Base-by-base conservation (phyloP, 2,888 invertebrate genomes). In the Drosophila borborema region DNA sequence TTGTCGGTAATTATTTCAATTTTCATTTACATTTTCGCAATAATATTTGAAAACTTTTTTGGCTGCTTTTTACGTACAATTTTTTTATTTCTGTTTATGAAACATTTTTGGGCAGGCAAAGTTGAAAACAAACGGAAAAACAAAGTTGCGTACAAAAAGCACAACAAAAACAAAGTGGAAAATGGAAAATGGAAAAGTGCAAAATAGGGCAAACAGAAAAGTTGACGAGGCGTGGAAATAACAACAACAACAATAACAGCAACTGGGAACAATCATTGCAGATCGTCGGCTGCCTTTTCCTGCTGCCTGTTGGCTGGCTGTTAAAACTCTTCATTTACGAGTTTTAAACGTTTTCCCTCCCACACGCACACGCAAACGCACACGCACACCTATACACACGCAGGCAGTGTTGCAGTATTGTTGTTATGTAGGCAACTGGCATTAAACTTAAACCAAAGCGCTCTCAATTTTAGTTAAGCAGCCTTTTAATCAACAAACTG, bases 401-500 rank as follows among this genome's bases (percentile, higher is more conserved):
- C 72, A 64, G 56, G 40, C 54, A 48, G 9, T 51, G 55, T 16
- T n/a, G n/a, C n/a, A n/a, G 51, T 40, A 45, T 38, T 58, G 51
- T 18, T 64, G 60, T 54, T 71, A 43, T 28, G 62, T n/a, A n/a
- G 46, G 64, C 58, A 46, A 45, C 54, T 72, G 75, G 76, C 67
- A 70, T 80, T 79, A 68, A 74, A 78, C 68, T 71, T 76, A 60
- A 76, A 70, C 71, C 70, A 72, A 65, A 64, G 74, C 64, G 63
- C 68, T 73, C 78, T 73, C 61, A 68, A 86, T 74, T 82, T 86
- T 80, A 73, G 82, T 78, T 78, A 84, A 80, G 75, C 82, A 77
- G 82, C 74, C 82, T 89, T 89, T 86, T 86, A 86, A 86, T 86
- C 89, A 89, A 79, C 89, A 86, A 85, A 77, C 86, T 86, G 86